Conservation (phyloP, 2,797 vertebrate genomes). For the Arctocebus calabarensis region DNA sequence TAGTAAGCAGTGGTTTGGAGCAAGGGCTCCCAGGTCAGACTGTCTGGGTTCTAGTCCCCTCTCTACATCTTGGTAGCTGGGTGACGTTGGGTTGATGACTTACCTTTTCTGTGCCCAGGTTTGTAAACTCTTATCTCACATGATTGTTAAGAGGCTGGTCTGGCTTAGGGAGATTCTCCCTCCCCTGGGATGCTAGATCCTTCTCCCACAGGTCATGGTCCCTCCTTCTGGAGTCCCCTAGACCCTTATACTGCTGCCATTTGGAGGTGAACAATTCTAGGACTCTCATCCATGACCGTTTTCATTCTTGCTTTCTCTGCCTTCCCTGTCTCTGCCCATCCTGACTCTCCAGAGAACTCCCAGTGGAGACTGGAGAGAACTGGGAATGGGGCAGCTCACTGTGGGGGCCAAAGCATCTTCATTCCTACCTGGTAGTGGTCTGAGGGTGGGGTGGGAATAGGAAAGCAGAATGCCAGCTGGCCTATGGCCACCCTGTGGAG, state of each 20-base stretch:
- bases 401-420: background rate
- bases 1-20: background rate
- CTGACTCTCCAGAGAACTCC: background rate
- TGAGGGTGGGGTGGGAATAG: background rate
- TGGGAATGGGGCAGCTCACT: background rate
- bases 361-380: too few relatives aligned
- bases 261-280: background rate
- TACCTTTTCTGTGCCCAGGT: background rate
- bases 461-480: background rate
- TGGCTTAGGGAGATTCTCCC: background rate
- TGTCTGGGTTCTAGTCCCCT: background rate
- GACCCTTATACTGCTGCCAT: background rate
- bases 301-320: background rate
- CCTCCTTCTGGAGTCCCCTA: background rate
- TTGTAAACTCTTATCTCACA: background rate
- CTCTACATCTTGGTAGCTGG: background rate
- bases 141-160: background rate
- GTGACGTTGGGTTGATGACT: background rate
- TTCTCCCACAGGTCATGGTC: background rate
- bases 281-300: background rate
- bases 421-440: background rate
- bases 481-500: background rate
- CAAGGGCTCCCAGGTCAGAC: background rate
- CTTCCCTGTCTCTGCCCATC: background rate
- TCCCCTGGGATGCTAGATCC: too few relatives aligned